Base-by-base conservation (phyloP, 2,888 invertebrate genomes). In the Mechanitis messenoides region DNA sequence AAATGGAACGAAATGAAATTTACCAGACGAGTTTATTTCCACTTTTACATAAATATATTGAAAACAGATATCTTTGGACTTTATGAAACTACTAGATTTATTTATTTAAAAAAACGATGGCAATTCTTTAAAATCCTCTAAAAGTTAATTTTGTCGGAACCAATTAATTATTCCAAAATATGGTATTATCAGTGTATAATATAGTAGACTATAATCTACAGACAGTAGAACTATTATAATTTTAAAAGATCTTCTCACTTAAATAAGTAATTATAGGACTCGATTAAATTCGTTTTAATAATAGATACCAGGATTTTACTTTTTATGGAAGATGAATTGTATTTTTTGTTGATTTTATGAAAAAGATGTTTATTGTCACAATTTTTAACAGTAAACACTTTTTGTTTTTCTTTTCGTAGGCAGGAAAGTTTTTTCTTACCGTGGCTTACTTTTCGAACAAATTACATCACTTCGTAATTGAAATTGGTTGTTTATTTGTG, bases 371-470 rank as follows among this genome's bases (percentile, higher is more conserved):
- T 47, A 20, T n/a, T 20, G 47, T 47, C n/a, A 9, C 11, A 50
- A 9, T 31, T 28, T 50, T 45, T 58, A 50, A 38, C 45, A 59
- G 63, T 59, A 46, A 61, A 47, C 63, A 60, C 61, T 70, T 68
- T 61, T 61, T 66, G 45, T 68, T 67, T 59, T 42, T 59, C 61
- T 66, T 65, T 57, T 63, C 35, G 71, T 31, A 50, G 31, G 31
- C 11, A 50, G 50, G 2, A 70, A 71, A 63, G 74, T 69, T 82
- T 84, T 84, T 82, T 75, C 69, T 74, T 72, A 72, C 77, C 74
- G 76, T 83, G 87, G 79, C 85, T 84, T 76, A 81, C 79, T 82
- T 84, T 72, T 77, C 76, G 76, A 79, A 78, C 75, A 74, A 74
- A 78, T 87, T 86, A 81, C 82, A 79, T 80, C 71, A 71, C 77